Evolutionary conservation across 2,797 vertebrate genomes (phyloP).

Genomic region (Natrix natrix): DNA sequence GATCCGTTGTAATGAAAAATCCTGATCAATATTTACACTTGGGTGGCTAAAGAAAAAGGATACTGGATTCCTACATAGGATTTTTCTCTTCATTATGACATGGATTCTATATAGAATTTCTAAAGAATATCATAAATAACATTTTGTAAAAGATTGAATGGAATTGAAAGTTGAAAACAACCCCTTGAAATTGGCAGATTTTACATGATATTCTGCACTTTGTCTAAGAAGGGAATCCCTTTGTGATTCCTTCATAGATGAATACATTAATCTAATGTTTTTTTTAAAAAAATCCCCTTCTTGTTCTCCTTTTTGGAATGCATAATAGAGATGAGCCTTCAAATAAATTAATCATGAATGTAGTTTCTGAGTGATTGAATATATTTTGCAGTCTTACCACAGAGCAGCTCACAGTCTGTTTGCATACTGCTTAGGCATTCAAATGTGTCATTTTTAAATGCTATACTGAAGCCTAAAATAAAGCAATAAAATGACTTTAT

Average conservation of each 20-base stretch:
- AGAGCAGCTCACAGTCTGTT: background rate
- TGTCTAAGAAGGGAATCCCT: background rate
- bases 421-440: background rate
- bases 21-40: background rate
- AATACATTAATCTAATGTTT: background rate
- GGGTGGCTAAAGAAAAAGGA: background rate
- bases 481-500: constrained; percentile 9
- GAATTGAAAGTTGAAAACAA: constrained; percentile 20
- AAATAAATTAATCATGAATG: constrained; percentile 32
- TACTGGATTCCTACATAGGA: background rate
- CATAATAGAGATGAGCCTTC: constrained; percentile 8
- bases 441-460: background rate
- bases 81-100: background rate
- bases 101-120: background rate
- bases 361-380: constrained; percentile 14
- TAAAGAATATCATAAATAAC: background rate
- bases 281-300: background rate
- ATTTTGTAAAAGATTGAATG: background rate
- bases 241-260: background rate
- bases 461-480: background rate
- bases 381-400: background rate
- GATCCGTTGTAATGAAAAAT: background rate
- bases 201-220: background rate
- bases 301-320: constrained; percentile 19
- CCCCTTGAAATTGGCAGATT: constrained; percentile 15